Evolutionary conservation across 2,113 vertebrate genomes (phyloP), one percentile per base, ranked within the genome.

Genomic region (Perca flavescens): DNA sequence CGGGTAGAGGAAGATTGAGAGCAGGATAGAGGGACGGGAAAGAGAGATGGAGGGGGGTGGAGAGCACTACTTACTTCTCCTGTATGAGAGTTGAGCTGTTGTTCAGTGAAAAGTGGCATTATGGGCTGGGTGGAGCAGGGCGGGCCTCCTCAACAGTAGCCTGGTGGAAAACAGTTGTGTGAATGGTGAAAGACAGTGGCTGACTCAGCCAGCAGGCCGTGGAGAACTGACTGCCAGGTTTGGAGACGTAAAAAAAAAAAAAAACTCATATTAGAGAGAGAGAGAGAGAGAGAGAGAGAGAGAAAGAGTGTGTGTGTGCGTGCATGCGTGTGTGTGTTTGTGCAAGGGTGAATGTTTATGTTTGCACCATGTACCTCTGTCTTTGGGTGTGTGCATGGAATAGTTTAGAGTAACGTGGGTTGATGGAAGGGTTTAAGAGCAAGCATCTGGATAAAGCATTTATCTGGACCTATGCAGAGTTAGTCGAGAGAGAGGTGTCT

Each of bases 361-460:
- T 86, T 84, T 89, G 72, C 67, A 78, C 80, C 25, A 11, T 80
- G 79, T 71, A 70, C 69, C 61, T 82, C 74, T 83, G 87, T 77
- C 62, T 73, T 61, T 88, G 88, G 88, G 90, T 43, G 86, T 82
- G 82, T 78, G 64, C 66, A 28, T 71, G 40, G 64, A 77, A 88
- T 47, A 43, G 85, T 91, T 82, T 81, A 66, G 71, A 86, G 75
- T 82, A 80, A 71, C 16, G n/a, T 65, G 9, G 31, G 52, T 22
- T 83, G 79, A 90, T 91, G 87, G 85, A 85, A 74, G 85, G 77
- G 64, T 68, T 80, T 76, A 65, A 77, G 82, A 77, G 49, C 47
- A 13, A 72, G 89, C 91, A 91, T 93, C 91, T 92, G 90, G 87
- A 89, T 86, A 89, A 90, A 58, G 77, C 80, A 83, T 94, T 91